These are phyloP conservation scores for Thymelicus sylvestris DNA, from an alignment of 2,888 invertebrate genomes.

Conservation along the genomic window DNA sequence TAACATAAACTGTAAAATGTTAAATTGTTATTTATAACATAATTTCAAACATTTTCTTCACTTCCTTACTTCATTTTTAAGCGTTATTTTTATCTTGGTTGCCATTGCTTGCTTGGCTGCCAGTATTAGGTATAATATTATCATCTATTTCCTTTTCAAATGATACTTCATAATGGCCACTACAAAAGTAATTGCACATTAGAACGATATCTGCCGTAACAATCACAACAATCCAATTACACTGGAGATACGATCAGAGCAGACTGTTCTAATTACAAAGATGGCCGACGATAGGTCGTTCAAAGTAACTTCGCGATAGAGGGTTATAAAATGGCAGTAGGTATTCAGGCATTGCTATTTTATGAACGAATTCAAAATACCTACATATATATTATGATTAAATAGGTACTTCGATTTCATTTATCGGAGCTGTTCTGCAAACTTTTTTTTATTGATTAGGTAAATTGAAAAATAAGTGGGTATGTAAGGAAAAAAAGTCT, in stretches of 20 bases:
- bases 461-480: no score
- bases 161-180: constrained; percentile 18
- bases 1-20: no score
- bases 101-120: background rate
- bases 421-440: no score
- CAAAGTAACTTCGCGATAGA: constrained; percentile 3
- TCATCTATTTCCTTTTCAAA: constrained; percentile 26
- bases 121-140: background rate
- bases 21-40: no score
- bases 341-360: background rate
- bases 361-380: background rate
- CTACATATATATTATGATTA: no score
- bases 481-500: no score
- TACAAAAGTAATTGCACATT: constrained; percentile 17
- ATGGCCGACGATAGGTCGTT: constrained; percentile 24
- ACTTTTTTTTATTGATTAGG: no score
- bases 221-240: constrained; percentile 39
- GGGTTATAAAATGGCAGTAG: constrained; percentile 17
- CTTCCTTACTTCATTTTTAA: background rate
- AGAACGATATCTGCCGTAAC: constrained; percentile 23
- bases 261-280: constrained; percentile 28
- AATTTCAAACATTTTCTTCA: no score
- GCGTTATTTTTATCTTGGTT: background rate
- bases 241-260: constrained; percentile 16
- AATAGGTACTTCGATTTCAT: no score